phyloP scores from a whole-genome alignment of 2,113 vertebrate genomes.

The Brienomyrus brachyistius region DNA sequence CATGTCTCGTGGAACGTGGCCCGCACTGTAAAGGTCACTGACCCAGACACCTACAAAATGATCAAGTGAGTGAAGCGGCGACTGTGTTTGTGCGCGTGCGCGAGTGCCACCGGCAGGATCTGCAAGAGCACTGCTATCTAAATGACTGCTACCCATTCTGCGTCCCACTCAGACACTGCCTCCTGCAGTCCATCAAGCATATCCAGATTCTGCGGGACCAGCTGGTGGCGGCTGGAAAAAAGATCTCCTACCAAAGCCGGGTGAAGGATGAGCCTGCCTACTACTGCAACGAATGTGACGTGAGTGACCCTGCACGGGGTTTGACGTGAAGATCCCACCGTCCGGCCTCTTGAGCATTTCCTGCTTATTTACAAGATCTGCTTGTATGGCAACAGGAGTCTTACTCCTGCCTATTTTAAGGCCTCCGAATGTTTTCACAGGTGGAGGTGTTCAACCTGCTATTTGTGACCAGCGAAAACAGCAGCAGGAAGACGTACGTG shows the following conservation, averaged over 20 bases:
- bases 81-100: background rate
- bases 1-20: slow-evolving; percentile 89
- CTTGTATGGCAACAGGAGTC: background rate
- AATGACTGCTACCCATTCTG: background rate
- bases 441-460: slow-evolving; percentile 84
- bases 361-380: background rate
- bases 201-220: slow-evolving; percentile 79
- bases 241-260: slow-evolving; percentile 79
- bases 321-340: background rate
- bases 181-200: slow-evolving; percentile 83
- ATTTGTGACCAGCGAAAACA: slow-evolving; percentile 81
- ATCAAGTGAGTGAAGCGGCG: slow-evolving; percentile 69
- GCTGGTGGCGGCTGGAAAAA: slow-evolving; percentile 74
- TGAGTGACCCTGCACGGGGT: slow-evolving; percentile 45
- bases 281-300: slow-evolving; percentile 89
- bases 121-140: background rate
- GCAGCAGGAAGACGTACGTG: slow-evolving; percentile 77
- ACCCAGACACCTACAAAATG: slow-evolving; percentile 75
- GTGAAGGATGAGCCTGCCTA: slow-evolving; percentile 87
- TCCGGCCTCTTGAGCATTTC: background rate
- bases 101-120: background rate
- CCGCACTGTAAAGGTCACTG: slow-evolving; percentile 76
- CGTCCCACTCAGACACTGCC: slow-evolving; percentile 67
- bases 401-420: background rate
- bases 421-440: slow-evolving; percentile 45